phyloP scores from a whole-genome alignment of 2,888 invertebrate genomes.

The Cheilosia pagana region DNA sequence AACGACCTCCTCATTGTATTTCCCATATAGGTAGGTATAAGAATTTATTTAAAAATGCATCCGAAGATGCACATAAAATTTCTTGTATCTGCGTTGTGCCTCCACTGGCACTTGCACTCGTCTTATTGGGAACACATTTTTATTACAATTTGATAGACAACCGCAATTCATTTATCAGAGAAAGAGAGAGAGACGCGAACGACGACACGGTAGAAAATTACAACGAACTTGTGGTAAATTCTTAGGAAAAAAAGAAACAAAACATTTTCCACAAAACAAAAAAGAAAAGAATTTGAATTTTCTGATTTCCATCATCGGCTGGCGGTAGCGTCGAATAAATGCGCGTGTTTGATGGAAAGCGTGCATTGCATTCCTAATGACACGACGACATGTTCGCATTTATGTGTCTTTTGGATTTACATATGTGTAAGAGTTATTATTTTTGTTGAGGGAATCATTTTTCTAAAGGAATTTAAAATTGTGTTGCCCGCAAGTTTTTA shows the following conservation, averaged over 20 bases:
- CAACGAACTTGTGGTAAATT: conserved; percentile 49
- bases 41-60: conserved; percentile 30
- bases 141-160: conserved; percentile 69
- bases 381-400: conserved; percentile 17
- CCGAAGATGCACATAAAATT: conserved; percentile 2
- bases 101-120: not conserved
- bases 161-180: conserved; percentile 56
- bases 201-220: conserved; percentile 39
- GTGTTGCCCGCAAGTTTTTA: conserved; percentile 63
- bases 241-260: conserved; percentile 30
- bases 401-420: conserved; percentile 16
- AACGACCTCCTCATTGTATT: conserved; percentile 63
- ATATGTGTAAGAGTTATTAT: conserved; percentile 20
- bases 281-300: conserved; percentile 30
- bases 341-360: conserved; percentile 22
- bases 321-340: conserved; percentile 7
- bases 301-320: conserved; percentile 25
- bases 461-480: conserved; percentile 28
- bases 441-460: conserved; percentile 9
- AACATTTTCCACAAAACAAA: conserved; percentile 33
- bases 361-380: conserved; percentile 64
- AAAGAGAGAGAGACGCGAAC: conserved; percentile 3
- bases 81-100: conserved; percentile 2
- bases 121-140: conserved; percentile 55
- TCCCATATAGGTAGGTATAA: conserved; percentile 35